A percentile compares a stretch with the other conserved stretches of the same genome.
Evolutionary conservation across 2,797 vertebrate genomes (phyloP).

Genomic region (Poecilia velifera): DNA sequence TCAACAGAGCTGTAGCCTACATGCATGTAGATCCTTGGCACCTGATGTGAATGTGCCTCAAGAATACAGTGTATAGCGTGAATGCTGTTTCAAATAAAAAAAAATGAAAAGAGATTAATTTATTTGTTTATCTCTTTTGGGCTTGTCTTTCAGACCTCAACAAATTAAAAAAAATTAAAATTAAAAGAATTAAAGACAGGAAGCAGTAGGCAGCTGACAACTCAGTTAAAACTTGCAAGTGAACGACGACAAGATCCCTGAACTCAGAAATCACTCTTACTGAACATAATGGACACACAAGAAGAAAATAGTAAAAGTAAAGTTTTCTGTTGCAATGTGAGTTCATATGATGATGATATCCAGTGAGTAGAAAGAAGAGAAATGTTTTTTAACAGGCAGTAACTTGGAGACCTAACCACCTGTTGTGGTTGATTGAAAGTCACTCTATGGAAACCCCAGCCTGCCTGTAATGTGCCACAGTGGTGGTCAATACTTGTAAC

Average conservation of each 20-base stretch:
- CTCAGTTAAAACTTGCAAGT: neutral
- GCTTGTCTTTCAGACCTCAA: neutral
- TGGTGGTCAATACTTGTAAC: neutral
- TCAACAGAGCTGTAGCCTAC: slow-evolving; percentile 69
- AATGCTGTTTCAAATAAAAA: slow-evolving; percentile 85
- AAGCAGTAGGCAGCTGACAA: neutral
- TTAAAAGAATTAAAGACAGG: neutral
- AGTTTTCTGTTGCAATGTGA: neutral
- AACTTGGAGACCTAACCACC: neutral
- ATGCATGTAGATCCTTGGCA: slow-evolving; percentile 82
- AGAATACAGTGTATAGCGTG: slow-evolving; percentile 78
- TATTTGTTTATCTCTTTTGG: slow-evolving; percentile 3
- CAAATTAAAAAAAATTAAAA: neutral
- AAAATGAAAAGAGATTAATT: slow-evolving; percentile 16
- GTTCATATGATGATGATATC: neutral
- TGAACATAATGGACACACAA: neutral
- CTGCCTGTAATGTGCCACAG: neutral
- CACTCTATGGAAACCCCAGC: neutral
- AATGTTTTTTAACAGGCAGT: neutral
- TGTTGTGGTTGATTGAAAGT: neutral
- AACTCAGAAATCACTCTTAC: neutral
- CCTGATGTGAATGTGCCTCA: slow-evolving; percentile 79
- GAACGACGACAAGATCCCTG: neutral
- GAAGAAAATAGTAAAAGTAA: neutral
- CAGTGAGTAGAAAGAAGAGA: neutral